Evolutionary conservation across 2,888 invertebrate genomes (phyloP).

Genomic region (Drosophila paranaensis): DNA sequence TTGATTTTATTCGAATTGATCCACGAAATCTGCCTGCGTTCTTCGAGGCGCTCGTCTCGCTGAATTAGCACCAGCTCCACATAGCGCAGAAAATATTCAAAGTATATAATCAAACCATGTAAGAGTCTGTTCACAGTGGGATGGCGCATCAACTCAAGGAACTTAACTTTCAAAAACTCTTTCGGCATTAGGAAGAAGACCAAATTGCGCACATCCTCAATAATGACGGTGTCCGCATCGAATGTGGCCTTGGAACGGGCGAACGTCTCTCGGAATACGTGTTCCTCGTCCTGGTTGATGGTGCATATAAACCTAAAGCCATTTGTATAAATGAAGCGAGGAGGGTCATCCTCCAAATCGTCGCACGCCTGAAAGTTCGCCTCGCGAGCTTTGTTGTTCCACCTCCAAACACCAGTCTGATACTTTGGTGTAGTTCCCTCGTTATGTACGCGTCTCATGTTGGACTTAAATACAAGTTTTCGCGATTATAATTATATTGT

Average conservation of each 20-base stretch:
- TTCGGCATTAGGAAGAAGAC: constrained; percentile 5
- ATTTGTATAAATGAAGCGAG: constrained; percentile 1
- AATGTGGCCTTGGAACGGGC: not conserved
- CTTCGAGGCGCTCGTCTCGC: not conserved
- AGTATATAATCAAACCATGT: constrained; percentile 3
- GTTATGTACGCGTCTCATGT: not conserved
- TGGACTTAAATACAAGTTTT: not conserved
- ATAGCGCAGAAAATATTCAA: constrained; percentile 6
- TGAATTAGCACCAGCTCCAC: not conserved
- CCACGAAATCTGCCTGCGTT: not conserved
- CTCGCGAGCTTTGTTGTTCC: not conserved
- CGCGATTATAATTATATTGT: not conserved
- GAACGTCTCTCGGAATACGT: not conserved
- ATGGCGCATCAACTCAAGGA: constrained; percentile 8
- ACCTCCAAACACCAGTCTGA: not conserved
- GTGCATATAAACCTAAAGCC: constrained; percentile 1
- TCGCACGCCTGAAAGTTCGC: not conserved
- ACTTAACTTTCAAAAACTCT: constrained; percentile 2
- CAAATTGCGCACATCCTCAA: constrained; percentile 3
- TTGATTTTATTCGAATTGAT: not conserved
- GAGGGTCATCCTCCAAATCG: not conserved
- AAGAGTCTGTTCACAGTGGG: not conserved
- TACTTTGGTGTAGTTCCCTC: not conserved
- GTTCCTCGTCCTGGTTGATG: not conserved
- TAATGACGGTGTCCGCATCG: constrained; percentile 1